phyloP scores from a whole-genome alignment of 2,888 invertebrate genomes.

The Eulithis testata region DNA sequence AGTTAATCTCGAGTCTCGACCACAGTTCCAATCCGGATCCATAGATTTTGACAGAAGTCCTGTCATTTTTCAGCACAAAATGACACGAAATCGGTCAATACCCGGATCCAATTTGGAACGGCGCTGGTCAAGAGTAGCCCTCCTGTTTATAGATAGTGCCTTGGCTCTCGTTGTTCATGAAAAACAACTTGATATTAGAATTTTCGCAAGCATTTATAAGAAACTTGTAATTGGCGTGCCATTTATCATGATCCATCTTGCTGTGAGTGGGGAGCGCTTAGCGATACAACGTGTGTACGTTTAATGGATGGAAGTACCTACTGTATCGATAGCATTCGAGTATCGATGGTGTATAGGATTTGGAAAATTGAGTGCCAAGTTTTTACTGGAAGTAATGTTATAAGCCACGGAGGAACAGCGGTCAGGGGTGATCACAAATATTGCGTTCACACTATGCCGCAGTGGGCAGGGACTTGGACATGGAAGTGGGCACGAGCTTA shows the following conservation, averaged over 20 bases:
- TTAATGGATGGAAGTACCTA: slow-evolving; percentile 31
- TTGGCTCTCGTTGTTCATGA: neutral
- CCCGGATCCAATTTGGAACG: too few relatives aligned
- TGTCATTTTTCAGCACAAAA: too few relatives aligned
- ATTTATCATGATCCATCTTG: slow-evolving; percentile 56
- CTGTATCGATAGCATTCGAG: slow-evolving; percentile 6
- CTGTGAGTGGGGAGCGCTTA: slow-evolving; percentile 43
- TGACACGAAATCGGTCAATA: too few relatives aligned
- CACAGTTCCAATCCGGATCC: too few relatives aligned
- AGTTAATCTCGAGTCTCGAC: too few relatives aligned
- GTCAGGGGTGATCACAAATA: too few relatives aligned
- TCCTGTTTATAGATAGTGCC: too few relatives aligned
- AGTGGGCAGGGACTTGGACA: too few relatives aligned
- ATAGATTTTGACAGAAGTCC: too few relatives aligned
- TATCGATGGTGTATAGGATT: slow-evolving; percentile 19
- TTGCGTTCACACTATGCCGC: too few relatives aligned
- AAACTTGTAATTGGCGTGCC: slow-evolving; percentile 45
- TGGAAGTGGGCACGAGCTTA: too few relatives aligned
- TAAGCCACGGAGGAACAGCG: neutral
- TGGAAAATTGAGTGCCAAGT: neutral
- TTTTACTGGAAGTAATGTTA: neutral
- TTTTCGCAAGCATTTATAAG: slow-evolving; percentile 16
- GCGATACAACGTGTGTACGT: slow-evolving; percentile 42
- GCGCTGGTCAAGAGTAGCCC: too few relatives aligned
- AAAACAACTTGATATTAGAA: neutral